A percentile compares a stretch with the other conserved stretches of the same genome.
phyloP scores from a whole-genome alignment of 2,113 vertebrate species.

The Hystrix brachyura region DNA sequence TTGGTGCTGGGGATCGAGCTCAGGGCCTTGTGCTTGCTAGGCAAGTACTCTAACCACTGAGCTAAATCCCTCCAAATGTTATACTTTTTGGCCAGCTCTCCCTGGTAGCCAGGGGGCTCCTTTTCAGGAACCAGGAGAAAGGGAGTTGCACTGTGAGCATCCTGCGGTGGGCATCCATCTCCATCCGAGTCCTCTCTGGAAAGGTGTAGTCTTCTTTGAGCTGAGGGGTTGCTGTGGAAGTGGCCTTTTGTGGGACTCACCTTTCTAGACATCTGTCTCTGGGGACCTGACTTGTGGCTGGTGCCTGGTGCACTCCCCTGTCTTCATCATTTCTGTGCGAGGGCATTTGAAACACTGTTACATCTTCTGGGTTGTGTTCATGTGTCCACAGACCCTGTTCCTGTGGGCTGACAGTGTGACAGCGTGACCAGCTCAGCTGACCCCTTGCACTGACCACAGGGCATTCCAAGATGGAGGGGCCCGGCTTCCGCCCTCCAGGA shows the following conservation, averaged over 20 bases:
- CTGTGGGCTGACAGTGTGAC: neutral
- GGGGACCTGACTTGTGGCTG: neutral
- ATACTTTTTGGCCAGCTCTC: neutral
- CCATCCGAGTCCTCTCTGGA: rapidly evolving
- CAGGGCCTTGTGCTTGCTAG: no score
- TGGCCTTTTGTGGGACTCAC: neutral
- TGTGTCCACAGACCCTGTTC: neutral
- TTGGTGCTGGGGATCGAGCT: no score
- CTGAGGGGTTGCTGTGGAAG: neutral
- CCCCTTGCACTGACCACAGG: rapidly evolving
- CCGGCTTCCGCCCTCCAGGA: no score
- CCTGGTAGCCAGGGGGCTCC: neutral
- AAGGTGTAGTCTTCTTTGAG: neutral
- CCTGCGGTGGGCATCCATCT: neutral
- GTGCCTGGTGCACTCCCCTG: rapidly evolving
- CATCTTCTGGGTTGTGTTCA: rapidly evolving
- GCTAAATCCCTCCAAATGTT: no score
- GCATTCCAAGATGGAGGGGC: neutral
- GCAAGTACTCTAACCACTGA: no score
- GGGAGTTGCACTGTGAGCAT: neutral
- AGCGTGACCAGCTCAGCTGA: neutral
- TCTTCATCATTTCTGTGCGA: neutral
- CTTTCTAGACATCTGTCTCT: rapidly evolving
- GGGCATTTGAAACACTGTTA: rapidly evolving
- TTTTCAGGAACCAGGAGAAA: neutral